These are phyloP conservation scores for Drosophila mayaguana DNA, from an alignment of 2,888 invertebrate genomes.

Conservation along the genomic window DNA sequence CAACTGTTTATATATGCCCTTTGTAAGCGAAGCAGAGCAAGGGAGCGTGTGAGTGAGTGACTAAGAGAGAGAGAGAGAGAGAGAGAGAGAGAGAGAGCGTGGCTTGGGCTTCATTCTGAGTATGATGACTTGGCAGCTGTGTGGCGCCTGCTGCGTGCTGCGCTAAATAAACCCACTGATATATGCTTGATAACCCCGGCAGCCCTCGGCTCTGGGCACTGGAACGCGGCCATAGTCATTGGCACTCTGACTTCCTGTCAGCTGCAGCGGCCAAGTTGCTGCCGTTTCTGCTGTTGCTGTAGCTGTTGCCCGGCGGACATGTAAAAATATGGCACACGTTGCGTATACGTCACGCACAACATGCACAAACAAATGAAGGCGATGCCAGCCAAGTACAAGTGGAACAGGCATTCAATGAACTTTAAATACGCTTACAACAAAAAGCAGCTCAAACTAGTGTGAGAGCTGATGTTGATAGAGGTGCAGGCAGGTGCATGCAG, in stretches of 20 bases:
- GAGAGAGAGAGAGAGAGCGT: background rate
- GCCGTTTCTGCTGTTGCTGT: conserved; percentile 15
- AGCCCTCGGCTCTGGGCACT: background rate
- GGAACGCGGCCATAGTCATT: conserved; percentile 27
- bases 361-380: conserved; percentile 33
- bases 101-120: conserved; percentile 2
- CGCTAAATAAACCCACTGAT: conserved; percentile 60
- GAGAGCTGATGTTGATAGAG: background rate
- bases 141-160: conserved; percentile 46
- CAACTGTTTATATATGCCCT: conserved; percentile 57
- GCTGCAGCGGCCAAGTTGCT: conserved; percentile 39
- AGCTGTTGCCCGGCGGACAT: conserved; percentile 62
- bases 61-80: no score
- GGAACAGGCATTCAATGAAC: conserved; percentile 11
- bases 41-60: no score
- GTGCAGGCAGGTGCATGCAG: background rate
- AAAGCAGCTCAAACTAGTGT: background rate
- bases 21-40: conserved; percentile 26
- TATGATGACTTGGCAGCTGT: conserved; percentile 39
- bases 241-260: conserved; percentile 54
- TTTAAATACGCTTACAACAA: conserved; percentile 12
- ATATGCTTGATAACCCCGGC: conserved; percentile 46
- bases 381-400: conserved; percentile 7
- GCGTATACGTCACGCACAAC: conserved; percentile 72
- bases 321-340: conserved; percentile 74